Evolutionary conservation across 2,888 invertebrate genomes (phyloP).

Genomic region (Sarcophaga subvicina): DNA sequence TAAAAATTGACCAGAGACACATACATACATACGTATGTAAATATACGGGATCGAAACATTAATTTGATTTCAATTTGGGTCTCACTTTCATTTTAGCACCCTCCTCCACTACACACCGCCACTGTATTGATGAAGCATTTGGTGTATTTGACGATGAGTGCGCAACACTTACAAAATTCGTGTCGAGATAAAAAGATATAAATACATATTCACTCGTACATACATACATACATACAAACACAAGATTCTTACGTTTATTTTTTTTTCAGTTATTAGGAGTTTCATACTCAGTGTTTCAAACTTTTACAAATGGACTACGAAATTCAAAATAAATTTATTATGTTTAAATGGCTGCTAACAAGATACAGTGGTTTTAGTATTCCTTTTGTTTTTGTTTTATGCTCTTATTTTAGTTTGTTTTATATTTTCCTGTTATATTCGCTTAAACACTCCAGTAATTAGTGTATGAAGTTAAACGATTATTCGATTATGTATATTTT

Average conservation of each 20-base stretch:
- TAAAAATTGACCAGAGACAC: neutral
- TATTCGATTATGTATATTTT: no score
- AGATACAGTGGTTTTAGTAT: constrained; percentile 16
- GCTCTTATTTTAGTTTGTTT: neutral
- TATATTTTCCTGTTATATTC: neutral
- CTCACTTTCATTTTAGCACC: neutral
- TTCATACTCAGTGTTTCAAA: neutral
- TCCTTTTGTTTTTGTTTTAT: neutral
- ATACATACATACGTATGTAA: neutral
- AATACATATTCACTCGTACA: no score
- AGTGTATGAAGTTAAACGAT: no score
- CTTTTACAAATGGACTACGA: no score
- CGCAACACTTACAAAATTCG: neutral
- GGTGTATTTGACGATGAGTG: neutral
- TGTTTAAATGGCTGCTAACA: constrained; percentile 23
- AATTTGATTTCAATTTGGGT: neutral
- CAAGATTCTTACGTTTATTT: neutral
- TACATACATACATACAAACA: neutral
- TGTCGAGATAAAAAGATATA: neutral
- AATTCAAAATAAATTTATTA: constrained; percentile 9
- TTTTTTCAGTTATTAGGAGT: neutral
- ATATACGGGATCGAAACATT: neutral
- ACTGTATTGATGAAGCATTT: neutral
- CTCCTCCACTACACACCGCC: neutral
- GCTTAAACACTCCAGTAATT: no score